Percentiles rank a stretch among this genome's conserved stretches.
Conservation (phyloP, 2,888 invertebrate species). For the Drosophila longiperda region DNA sequence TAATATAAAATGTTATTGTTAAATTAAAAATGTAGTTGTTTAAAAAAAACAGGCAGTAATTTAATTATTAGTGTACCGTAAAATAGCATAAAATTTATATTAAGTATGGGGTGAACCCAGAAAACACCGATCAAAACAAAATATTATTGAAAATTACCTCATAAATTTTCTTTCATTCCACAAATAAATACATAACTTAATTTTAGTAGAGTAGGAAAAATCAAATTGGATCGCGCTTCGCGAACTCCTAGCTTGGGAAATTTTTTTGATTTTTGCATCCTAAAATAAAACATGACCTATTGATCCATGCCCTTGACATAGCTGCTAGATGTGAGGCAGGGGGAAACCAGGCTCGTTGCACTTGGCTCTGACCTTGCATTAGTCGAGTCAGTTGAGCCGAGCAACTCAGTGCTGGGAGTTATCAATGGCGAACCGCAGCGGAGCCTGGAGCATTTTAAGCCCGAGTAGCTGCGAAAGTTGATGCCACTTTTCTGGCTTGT, state of each 20-base stretch:
- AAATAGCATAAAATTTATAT: not conserved
- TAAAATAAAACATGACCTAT: not conserved
- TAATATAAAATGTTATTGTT: not conserved
- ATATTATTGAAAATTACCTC: not conserved
- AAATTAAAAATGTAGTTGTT: not conserved
- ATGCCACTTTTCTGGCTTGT: conserved; percentile 74
- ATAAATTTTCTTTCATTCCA: too few relatives aligned
- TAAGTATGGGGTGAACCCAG: not conserved
- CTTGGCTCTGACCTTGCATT: conserved; percentile 1
- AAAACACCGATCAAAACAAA: fast-evolving
- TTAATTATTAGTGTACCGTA: not conserved
- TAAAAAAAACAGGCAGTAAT: not conserved
- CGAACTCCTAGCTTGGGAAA: not conserved
- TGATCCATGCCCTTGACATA: not conserved
- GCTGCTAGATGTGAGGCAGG: not conserved
- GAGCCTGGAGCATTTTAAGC: conserved; percentile 23
- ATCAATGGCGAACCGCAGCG: conserved; percentile 27
- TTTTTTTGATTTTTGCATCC: not conserved
- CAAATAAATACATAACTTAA: not conserved
- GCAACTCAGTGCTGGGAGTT: conserved; percentile 2
- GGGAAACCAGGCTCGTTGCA: too few relatives aligned
- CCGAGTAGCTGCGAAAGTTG: conserved; percentile 41
- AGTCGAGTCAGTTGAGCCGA: not conserved
- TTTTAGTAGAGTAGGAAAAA: not conserved
- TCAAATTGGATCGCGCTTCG: not conserved